A percentile compares a stretch with the other conserved stretches of the same genome.
Conservation (phyloP, 1,140 invertebrate species). For the Drosophila carrolli region DNA sequence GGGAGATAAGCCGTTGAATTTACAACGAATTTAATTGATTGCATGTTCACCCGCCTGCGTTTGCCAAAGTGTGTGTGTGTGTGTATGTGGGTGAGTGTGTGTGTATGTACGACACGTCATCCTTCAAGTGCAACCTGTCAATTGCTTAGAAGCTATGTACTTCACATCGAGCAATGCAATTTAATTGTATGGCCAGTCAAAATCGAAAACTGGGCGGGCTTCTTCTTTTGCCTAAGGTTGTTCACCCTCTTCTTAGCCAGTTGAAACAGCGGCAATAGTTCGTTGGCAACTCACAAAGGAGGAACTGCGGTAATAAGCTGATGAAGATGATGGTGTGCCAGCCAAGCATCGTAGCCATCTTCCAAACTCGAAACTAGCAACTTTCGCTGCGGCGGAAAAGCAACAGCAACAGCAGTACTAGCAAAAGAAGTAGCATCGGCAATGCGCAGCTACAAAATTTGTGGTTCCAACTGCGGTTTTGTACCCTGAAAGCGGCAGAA, state of each 20-base stretch:
- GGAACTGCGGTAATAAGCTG: slow-evolving; percentile 67
- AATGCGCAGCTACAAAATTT: slow-evolving; percentile 54
- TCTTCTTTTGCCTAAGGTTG: slow-evolving; percentile 7
- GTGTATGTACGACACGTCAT: slow-evolving; percentile 37
- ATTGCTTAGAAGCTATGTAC: slow-evolving; percentile 58
- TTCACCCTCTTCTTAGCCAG: slow-evolving; percentile 19
- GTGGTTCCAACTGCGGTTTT: slow-evolving; percentile 40
- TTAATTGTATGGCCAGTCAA: slow-evolving; percentile 63
- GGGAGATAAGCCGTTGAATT: slow-evolving; percentile 80
- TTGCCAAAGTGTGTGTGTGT: neutral
- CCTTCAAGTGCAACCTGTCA: slow-evolving; percentile 71
- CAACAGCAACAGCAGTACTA: neutral
- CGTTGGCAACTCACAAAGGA: slow-evolving; percentile 54
- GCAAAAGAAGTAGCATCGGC: slow-evolving; percentile 23
- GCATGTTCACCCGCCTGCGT: slow-evolving; percentile 67
- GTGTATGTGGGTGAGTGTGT: slow-evolving; percentile 7
- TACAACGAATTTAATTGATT: slow-evolving; percentile 83
- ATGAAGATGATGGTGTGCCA: slow-evolving; percentile 54
- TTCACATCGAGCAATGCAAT: slow-evolving; percentile 46
- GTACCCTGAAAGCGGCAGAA: neutral
- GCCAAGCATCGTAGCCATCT: slow-evolving; percentile 24
- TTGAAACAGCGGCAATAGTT: slow-evolving; percentile 38
- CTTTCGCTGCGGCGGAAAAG: slow-evolving; percentile 8
- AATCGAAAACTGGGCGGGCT: slow-evolving; percentile 2
- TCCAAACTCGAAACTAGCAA: slow-evolving; percentile 18